Percentiles rank a stretch among this genome's conserved stretches.
These are phyloP conservation scores for Anthophora plumipes DNA, from an alignment of 2,888 invertebrate genomes.

Conservation along the genomic window DNA sequence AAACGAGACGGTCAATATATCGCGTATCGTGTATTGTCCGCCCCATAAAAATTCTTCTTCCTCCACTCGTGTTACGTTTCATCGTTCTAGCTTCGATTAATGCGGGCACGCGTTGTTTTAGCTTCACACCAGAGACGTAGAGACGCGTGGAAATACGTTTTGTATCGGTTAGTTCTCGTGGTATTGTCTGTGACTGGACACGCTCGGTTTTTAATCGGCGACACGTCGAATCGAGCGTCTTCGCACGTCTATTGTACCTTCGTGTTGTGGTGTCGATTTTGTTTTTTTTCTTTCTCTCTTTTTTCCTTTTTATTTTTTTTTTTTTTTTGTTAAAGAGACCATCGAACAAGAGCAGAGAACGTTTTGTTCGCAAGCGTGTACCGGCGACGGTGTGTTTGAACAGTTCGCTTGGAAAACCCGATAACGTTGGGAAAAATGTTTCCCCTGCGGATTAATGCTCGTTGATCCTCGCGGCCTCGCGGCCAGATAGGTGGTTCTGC, in stretches of 20 bases:
- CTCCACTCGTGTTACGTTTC: not conserved
- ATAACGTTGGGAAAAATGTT: conserved; percentile 51
- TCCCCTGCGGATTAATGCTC: conserved; percentile 46
- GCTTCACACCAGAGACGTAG: conserved; percentile 12
- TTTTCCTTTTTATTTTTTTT: too few relatives aligned
- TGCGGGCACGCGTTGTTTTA: conserved; percentile 25
- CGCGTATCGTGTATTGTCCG: not conserved
- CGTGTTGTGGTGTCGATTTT: not conserved
- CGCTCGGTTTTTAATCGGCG: conserved; percentile 26
- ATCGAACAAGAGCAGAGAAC: conserved; percentile 6
- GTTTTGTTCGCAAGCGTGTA: conserved; percentile 7
- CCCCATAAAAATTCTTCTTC: not conserved
- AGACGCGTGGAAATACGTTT: not conserved
- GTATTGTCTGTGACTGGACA: not conserved
- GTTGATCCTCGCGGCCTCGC: conserved; percentile 19
- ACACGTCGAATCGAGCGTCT: conserved; percentile 7
- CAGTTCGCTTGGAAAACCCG: conserved; percentile 47
- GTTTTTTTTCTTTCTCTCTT: not conserved
- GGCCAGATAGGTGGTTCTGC: not conserved
- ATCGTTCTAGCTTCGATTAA: conserved; percentile 22
- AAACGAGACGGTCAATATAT: conserved; percentile 48
- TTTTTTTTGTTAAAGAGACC: conserved; percentile 2
- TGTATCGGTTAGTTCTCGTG: not conserved
- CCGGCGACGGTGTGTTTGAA: conserved; percentile 20
- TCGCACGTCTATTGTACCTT: not conserved